Conservation (phyloP, 1,140 invertebrate genomes). For the Brachionus koreanus region DNA sequence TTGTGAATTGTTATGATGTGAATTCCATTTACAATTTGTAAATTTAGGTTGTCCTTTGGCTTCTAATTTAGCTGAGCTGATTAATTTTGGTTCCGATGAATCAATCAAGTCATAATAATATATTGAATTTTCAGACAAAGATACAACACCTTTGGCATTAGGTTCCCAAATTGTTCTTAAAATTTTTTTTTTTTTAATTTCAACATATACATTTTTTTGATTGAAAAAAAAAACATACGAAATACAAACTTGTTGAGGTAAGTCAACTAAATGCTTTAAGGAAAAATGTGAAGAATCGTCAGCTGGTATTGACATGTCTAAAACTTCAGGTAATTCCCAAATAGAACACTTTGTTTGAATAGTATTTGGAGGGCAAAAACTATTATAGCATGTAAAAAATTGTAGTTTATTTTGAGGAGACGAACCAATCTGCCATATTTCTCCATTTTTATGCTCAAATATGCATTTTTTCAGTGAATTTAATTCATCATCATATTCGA, state of each 20-base stretch:
- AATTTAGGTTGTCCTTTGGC: constrained; percentile 41
- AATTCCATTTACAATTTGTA: constrained; percentile 37
- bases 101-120: neutral
- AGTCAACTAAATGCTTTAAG: neutral
- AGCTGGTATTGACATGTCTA: constrained; percentile 25
- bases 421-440: constrained; percentile 43
- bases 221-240: constrained; percentile 11
- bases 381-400: constrained; percentile 39
- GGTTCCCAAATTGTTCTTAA: constrained; percentile 36
- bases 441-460: constrained; percentile 22
- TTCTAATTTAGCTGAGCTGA: constrained; percentile 30
- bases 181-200: neutral
- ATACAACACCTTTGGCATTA: neutral
- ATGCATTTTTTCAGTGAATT: constrained; percentile 32
- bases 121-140: constrained; percentile 15
- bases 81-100: neutral
- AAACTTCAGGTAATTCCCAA: neutral
- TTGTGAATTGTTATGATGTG: constrained; percentile 18
- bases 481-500: constrained; percentile 38
- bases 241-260: neutral
- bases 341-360: constrained; percentile 24
- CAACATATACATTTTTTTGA: neutral
- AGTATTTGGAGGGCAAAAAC: neutral
- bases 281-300: constrained; percentile 23
- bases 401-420: constrained; percentile 42